Evolutionary conservation across 2,113 vertebrate species (phyloP).

Genomic region (Hepsetus odoe): DNA sequence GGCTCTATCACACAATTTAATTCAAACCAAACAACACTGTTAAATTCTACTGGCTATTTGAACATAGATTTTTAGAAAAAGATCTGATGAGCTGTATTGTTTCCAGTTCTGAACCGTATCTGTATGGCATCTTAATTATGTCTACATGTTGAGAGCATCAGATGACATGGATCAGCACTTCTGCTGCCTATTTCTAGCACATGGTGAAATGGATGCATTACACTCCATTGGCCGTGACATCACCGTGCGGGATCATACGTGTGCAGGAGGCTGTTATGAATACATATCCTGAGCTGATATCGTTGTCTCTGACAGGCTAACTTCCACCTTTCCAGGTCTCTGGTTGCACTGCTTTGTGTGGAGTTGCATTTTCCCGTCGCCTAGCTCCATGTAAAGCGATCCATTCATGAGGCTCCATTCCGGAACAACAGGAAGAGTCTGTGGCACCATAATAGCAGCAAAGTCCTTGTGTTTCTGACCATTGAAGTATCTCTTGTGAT

Average conservation of each 20-base stretch:
- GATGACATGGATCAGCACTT: constrained; percentile 40
- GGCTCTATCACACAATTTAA: background rate
- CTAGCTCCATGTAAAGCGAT: constrained; percentile 69
- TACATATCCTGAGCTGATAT: constrained; percentile 36
- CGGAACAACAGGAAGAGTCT: constrained; percentile 48
- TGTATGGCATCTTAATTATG: constrained; percentile 41
- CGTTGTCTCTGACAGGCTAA: constrained; percentile 54
- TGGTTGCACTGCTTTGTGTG: constrained; percentile 66
- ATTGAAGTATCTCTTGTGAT: constrained; percentile 13
- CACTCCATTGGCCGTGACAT: constrained; percentile 34
- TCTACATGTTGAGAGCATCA: constrained; percentile 44
- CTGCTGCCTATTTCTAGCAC: constrained; percentile 41
- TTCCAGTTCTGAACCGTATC: constrained; percentile 31
- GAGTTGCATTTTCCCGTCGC: constrained; percentile 65
- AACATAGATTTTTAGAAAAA: constrained; percentile 8
- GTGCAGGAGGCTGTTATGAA: constrained; percentile 33
- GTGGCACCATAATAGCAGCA: constrained; percentile 33
- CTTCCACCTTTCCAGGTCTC: constrained; percentile 67
- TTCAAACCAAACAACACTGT: background rate
- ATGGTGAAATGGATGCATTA: constrained; percentile 34
- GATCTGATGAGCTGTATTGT: constrained; percentile 10
- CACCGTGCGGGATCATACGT: constrained; percentile 33
- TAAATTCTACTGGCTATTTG: background rate
- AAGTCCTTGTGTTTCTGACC: constrained; percentile 23
- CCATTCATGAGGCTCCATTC: constrained; percentile 59